Percentiles rank a stretch among this genome's conserved stretches.
phyloP scores from a whole-genome alignment of 2,113 vertebrate species.

The Daphoenositta chrysoptera region DNA sequence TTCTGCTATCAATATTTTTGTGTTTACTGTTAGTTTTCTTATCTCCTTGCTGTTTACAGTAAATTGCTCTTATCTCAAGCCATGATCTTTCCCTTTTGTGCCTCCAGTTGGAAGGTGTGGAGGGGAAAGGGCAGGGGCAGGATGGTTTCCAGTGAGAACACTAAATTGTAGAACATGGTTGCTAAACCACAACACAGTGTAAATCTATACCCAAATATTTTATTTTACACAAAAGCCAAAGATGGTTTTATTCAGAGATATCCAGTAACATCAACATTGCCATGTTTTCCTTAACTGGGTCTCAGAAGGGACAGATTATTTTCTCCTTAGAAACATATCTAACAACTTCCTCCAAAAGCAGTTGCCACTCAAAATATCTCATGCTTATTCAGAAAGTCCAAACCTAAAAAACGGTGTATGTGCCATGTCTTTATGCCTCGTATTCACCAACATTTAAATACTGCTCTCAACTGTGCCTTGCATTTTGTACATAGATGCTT shows the following conservation, averaged over 20 bases:
- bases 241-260: not conserved
- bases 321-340: not conserved
- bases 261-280: not conserved
- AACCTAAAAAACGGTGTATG: not conserved
- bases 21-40: not conserved
- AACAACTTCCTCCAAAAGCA: not conserved
- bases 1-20: not conserved
- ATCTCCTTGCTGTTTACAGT: not conserved
- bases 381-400: not conserved
- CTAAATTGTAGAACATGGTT: not conserved
- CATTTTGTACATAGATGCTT: not conserved
- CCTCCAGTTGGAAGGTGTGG: not conserved
- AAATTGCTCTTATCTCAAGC: not conserved
- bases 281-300: not conserved
- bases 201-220: not conserved
- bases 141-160: not conserved
- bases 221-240: not conserved
- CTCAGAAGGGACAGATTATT: not conserved
- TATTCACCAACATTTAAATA: not conserved
- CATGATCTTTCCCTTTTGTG: rapidly evolving
- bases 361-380: not conserved
- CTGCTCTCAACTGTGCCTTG: rapidly evolving
- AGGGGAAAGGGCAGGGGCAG: not conserved
- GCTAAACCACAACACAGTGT: not conserved
- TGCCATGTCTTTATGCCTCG: not conserved